Evolutionary conservation across 2,888 invertebrate species (phyloP).

Genomic region (Drosophila limbata): DNA sequence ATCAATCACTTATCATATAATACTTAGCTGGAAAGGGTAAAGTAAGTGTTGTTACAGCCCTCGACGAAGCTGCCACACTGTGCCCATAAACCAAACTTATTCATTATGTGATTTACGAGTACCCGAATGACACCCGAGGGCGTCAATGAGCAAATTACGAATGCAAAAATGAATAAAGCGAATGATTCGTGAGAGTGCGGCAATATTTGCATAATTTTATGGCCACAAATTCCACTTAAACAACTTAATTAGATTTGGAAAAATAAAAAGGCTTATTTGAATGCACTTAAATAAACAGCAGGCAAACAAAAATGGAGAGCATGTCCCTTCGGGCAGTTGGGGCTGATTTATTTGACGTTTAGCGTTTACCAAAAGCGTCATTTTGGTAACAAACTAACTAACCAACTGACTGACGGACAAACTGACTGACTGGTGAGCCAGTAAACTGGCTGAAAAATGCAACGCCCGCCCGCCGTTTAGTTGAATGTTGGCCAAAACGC

Average conservation of each 20-base stretch:
- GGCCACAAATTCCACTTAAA: slow-evolving; percentile 74
- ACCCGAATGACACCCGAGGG: slow-evolving; percentile 39
- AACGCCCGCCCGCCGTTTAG: slow-evolving; percentile 48
- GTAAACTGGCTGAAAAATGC: slow-evolving; percentile 46
- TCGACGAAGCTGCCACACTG: slow-evolving; percentile 18
- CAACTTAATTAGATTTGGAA: slow-evolving; percentile 75
- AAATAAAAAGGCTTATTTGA: slow-evolving; percentile 68
- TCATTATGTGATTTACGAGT: slow-evolving; percentile 65
- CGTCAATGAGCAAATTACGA: slow-evolving; percentile 63
- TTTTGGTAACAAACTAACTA: slow-evolving; percentile 48
- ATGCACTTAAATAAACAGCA: slow-evolving; percentile 73
- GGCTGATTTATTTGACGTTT: slow-evolving; percentile 61
- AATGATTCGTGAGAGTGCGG: slow-evolving; percentile 34
- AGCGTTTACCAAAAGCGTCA: slow-evolving; percentile 48
- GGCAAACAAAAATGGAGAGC: slow-evolving; percentile 55
- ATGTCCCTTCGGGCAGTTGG: slow-evolving; percentile 69
- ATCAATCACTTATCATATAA: neutral
- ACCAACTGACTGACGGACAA: slow-evolving; percentile 21
- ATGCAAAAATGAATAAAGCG: slow-evolving; percentile 54
- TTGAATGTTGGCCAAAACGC: slow-evolving; percentile 40
- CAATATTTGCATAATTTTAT: slow-evolving; percentile 76
- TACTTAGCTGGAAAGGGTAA: neutral
- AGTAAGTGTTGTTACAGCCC: slow-evolving; percentile 19
- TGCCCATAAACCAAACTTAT: slow-evolving; percentile 44
- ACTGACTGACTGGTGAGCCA: slow-evolving; percentile 37